Conservation (phyloP, 2,888 invertebrate species). For the Sisyra terminalis region DNA sequence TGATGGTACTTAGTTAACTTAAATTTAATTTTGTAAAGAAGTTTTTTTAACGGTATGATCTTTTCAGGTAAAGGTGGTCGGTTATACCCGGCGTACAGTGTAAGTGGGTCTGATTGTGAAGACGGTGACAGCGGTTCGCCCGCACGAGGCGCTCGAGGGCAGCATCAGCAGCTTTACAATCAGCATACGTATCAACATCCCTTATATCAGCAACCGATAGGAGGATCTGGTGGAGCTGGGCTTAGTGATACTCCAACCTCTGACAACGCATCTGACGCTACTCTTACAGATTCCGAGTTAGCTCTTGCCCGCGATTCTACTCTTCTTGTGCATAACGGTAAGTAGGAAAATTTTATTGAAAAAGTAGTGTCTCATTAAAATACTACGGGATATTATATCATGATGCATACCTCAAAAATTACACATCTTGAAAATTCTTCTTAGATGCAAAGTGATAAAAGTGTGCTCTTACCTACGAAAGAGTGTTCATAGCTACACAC, state of each 20-base stretch:
- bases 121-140: slow-evolving; percentile 28
- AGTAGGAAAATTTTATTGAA: slow-evolving; percentile 20
- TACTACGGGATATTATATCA: too few species aligned
- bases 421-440: neutral
- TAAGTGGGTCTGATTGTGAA: slow-evolving; percentile 61
- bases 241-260: slow-evolving; percentile 67
- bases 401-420: neutral
- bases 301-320: slow-evolving; percentile 68
- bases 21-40: slow-evolving; percentile 1
- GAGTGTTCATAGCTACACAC: too few species aligned
- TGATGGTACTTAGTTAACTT: too few species aligned
- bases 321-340: slow-evolving; percentile 70
- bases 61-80: slow-evolving; percentile 56
- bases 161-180: slow-evolving; percentile 27
- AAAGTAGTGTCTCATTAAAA: neutral
- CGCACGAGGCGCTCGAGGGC: slow-evolving; percentile 20
- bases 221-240: slow-evolving; percentile 29
- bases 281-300: slow-evolving; percentile 68
- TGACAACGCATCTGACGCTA: slow-evolving; percentile 74
- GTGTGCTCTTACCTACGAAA: too few species aligned
- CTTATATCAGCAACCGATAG: slow-evolving; percentile 25
- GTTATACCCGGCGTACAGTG: slow-evolving; percentile 66
- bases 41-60: too few species aligned
- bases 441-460: too few species aligned
- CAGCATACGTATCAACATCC: slow-evolving; percentile 36